Evolutionary conservation across 2,888 invertebrate species (phyloP).

Genomic region (Chironomus tentans): DNA sequence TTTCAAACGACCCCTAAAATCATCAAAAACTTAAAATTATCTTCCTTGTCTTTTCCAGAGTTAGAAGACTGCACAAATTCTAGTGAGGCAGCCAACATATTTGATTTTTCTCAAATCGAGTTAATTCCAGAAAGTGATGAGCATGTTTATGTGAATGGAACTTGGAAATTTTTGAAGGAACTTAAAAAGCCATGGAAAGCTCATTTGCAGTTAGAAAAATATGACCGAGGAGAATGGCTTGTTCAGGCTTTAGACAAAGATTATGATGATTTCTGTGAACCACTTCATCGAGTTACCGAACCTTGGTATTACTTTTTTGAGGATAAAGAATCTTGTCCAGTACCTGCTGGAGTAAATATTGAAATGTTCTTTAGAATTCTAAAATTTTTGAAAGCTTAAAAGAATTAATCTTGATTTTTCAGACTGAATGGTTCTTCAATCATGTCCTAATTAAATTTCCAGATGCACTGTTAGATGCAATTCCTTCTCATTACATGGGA

Average conservation of each 20-base stretch:
- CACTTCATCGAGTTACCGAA: neutral
- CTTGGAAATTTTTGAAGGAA: neutral
- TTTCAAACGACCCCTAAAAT: too few species aligned
- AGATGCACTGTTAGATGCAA: too few species aligned
- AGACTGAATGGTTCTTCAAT: too few species aligned
- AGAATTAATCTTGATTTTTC: too few species aligned
- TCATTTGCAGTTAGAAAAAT: neutral
- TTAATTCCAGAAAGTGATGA: neutral
- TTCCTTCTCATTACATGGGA: too few species aligned
- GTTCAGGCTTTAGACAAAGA: neutral
- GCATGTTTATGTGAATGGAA: neutral
- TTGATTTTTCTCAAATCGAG: neutral
- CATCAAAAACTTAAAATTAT: too few species aligned
- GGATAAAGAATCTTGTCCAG: neutral
- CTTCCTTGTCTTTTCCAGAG: too few species aligned
- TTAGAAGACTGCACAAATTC: too few species aligned
- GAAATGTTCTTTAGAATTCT: too few species aligned
- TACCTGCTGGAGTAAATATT: neutral
- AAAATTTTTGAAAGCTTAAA: too few species aligned
- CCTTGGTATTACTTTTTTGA: neutral
- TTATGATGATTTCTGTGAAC: neutral
- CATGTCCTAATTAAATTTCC: too few species aligned
- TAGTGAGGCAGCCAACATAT: too few species aligned
- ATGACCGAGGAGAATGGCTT: neutral
- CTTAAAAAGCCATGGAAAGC: neutral